Evolutionary conservation across 2,797 vertebrate species (phyloP), one percentile per base, ranked within the genome.

Genomic region (Orientallactaga sibirica): DNA sequence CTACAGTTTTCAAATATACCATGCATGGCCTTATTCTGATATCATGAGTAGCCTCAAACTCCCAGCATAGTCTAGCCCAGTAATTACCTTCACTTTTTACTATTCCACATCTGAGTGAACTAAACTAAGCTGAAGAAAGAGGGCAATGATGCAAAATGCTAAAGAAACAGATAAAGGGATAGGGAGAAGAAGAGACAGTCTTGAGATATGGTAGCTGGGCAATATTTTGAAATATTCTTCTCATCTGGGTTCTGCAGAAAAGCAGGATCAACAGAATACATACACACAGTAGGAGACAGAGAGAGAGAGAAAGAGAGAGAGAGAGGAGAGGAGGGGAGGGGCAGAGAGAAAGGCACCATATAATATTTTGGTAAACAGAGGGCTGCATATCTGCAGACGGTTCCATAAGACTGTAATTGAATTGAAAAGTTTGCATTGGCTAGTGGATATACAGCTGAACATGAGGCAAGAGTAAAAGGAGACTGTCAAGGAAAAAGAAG

Each of bases 201-300:
- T 79, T 92, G 27, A 76, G 27, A 75, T 29, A 86, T 29, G 75
- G 24, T 77, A 24, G 18, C 25, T 75, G n/a, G 33, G 18, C 64
- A 70, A 78, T 67, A 86, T 80, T 91, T 86, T 77, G 20, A 90
- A 91, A 74, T 87, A 66, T 80, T 84, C 41, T 77, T n/a, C 41
- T 16, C 9, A 66, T 86, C 41, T 86, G 66, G 27, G 58, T 78
- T 86, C 70, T 82, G 22, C 64, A 87, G 55, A 92, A 25, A 87
- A 93, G 88, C 20, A 71, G 19, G 86, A 82, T 8, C 29, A 78
- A 67, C 25, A 66, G 79, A 37, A 81, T 41, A 64, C 43, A n/a
- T 29, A n/a, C 25, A 29, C 27, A 58, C 15, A 16, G 16, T 58
- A 27, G 67, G 27, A n/a, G 27, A 68, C 3, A 29, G 3, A 68